Conservation (phyloP, 2,113 vertebrate genomes). For the Salvelinus fontinalis region DNA sequence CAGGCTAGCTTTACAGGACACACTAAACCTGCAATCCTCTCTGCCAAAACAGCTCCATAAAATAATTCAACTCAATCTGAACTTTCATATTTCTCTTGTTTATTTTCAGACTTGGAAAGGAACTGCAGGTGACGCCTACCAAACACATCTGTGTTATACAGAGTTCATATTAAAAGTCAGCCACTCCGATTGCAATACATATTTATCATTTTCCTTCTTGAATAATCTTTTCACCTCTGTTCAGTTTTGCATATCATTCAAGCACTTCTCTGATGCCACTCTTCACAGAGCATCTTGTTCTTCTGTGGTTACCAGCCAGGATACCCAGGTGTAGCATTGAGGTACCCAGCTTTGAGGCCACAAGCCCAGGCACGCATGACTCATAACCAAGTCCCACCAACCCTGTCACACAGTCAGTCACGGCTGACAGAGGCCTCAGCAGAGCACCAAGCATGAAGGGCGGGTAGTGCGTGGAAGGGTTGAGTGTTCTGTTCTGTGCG, state of each 20-base stretch:
- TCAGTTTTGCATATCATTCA: conserved; percentile 20
- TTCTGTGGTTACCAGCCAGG: conserved; percentile 42
- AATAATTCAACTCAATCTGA: too few species aligned
- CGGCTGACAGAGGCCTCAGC: conserved; percentile 67
- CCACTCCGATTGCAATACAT: conserved; percentile 16
- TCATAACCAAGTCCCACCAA: conserved; percentile 52
- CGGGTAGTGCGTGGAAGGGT: conserved; percentile 34
- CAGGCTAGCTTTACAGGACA: too few species aligned
- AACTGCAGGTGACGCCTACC: neutral
- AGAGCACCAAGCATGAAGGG: conserved; percentile 42
- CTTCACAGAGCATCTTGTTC: neutral
- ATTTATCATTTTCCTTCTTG: neutral
- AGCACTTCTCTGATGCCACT: conserved; percentile 19
- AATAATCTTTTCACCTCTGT: conserved; percentile 24
- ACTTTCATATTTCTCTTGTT: too few species aligned
- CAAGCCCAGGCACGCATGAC: conserved; percentile 61
- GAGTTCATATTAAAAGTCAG: conserved; percentile 29
- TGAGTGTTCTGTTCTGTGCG: conserved; percentile 31
- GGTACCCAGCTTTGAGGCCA: conserved; percentile 73
- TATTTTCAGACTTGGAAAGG: too few species aligned
- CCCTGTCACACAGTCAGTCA: conserved; percentile 73
- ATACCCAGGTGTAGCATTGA: conserved; percentile 69
- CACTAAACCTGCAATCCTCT: too few species aligned
- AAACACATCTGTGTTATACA: conserved; percentile 2
- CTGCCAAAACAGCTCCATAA: too few species aligned